phyloP scores from a whole-genome alignment of 2,888 invertebrate genomes.

The Brachyptera putata region DNA sequence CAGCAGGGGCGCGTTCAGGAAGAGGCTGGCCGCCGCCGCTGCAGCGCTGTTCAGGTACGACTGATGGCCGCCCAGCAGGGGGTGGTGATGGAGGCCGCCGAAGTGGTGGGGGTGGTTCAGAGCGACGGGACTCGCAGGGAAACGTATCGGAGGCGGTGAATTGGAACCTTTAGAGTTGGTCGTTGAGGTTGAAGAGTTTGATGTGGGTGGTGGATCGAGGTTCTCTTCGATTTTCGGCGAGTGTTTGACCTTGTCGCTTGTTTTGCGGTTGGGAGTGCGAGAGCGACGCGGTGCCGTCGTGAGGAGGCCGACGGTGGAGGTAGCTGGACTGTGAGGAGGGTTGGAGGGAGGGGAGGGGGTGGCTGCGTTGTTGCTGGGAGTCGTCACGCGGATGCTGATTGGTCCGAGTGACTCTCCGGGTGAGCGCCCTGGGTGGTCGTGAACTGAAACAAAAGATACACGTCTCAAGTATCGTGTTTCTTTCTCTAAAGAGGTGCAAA shows the following conservation, averaged over 20 bases:
- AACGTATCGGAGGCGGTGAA: constrained; percentile 32
- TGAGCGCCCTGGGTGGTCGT: constrained; percentile 23
- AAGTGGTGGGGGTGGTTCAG: constrained; percentile 48
- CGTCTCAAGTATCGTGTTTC: no score
- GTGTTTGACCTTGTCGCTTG: constrained; percentile 9
- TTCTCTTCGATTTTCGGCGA: constrained; percentile 10
- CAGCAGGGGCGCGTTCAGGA: constrained; percentile 67
- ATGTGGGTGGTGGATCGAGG: constrained; percentile 31
- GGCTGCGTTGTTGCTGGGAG: constrained; percentile 17
- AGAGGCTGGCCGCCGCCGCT: constrained; percentile 64
- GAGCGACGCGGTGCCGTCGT: constrained; percentile 24
- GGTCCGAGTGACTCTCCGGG: constrained; percentile 37
- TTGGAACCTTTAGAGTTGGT: constrained; percentile 40
- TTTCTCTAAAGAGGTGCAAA: no score
- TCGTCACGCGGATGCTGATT: constrained; percentile 37
- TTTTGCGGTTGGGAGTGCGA: constrained; percentile 10
- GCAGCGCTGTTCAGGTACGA: constrained; percentile 53
- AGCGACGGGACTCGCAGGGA: constrained; percentile 37
- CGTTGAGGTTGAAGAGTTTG: constrained; percentile 35
- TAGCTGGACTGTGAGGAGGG: constrained; percentile 42
- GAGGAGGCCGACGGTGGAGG: constrained; percentile 34
- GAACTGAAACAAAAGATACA: constrained; percentile 11
- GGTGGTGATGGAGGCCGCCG: constrained; percentile 47
- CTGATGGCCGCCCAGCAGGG: constrained; percentile 36
- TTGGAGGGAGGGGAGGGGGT: constrained; percentile 30